Percentiles rank a stretch among this genome's conserved stretches.
phyloP scores from a whole-genome alignment of 2,797 vertebrate species.

The Lates japonicus region DNA sequence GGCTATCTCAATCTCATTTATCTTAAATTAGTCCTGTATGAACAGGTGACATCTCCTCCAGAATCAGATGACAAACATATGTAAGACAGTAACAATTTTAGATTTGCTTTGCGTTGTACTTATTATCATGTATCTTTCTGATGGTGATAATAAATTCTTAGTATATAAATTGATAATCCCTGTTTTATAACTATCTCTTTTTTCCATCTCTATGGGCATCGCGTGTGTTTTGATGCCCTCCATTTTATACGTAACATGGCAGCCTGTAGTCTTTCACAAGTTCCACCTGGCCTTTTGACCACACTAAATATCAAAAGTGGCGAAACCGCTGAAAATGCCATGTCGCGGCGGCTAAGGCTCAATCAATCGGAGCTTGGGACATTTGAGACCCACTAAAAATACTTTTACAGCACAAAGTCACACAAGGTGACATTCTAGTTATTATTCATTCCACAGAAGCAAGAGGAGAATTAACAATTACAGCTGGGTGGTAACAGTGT shows the following conservation, averaged over 20 bases:
- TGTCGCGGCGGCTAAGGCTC: slow-evolving; percentile 11
- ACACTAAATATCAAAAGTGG: background rate
- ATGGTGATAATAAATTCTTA: background rate
- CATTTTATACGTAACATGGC: background rate
- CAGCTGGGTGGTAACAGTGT: slow-evolving; percentile 42
- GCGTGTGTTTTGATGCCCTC: background rate
- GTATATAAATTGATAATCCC: too few species aligned
- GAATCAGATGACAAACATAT: slow-evolving; percentile 25
- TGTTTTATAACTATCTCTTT: background rate
- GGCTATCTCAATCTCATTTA: too few species aligned
- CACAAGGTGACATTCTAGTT: slow-evolving; percentile 58
- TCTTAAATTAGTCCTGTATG: slow-evolving; percentile 37
- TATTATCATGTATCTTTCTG: background rate
- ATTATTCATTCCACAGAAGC: slow-evolving; percentile 56
- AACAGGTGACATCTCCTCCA: slow-evolving; percentile 44
- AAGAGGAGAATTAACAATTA: slow-evolving; percentile 63
- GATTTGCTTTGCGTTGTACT: background rate
- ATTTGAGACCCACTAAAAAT: slow-evolving; percentile 19
- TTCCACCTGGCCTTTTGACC: background rate
- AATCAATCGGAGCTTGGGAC: background rate
- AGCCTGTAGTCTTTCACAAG: slow-evolving; percentile 10
- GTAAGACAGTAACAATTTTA: slow-evolving; percentile 13
- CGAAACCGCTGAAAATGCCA: slow-evolving; percentile 11
- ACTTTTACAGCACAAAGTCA: slow-evolving; percentile 29
- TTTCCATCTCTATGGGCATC: background rate